A percentile compares a stretch with the other conserved stretches of the same genome.
These are phyloP conservation scores for Rhaphigaster nebulosa DNA, from an alignment of 2,888 invertebrate genomes.

Conservation along the genomic window DNA sequence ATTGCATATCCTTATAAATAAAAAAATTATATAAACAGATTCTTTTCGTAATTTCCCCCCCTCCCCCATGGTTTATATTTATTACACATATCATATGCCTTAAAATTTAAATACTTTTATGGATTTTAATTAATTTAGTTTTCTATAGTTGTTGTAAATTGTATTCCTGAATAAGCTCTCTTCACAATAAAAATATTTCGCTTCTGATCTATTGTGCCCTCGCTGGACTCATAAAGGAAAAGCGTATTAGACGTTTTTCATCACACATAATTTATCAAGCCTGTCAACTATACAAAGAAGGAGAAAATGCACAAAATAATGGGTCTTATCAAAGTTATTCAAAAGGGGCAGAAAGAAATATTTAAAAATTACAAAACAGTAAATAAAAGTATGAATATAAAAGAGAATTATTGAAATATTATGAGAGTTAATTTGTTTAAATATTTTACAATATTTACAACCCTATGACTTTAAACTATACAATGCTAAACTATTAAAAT, in stretches of 20 bases:
- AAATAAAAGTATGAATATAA: background rate
- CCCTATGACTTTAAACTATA: background rate
- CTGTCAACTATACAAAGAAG: constrained; percentile 28
- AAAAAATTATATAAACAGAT: too few relatives aligned
- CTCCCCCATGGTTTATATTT: too few relatives aligned
- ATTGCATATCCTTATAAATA: too few relatives aligned
- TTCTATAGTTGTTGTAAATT: background rate
- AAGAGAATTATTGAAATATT: background rate
- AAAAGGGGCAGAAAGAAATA: background rate
- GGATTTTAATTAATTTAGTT: background rate
- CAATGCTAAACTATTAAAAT: too few relatives aligned
- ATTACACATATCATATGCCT: too few relatives aligned
- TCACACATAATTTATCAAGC: constrained; percentile 23
- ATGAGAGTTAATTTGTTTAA: background rate
- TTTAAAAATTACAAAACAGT: background rate
- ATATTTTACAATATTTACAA: background rate
- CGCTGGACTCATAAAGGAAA: background rate
- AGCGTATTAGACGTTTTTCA: constrained; percentile 32
- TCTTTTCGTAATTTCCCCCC: too few relatives aligned
- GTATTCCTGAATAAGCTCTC: background rate
- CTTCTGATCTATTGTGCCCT: background rate
- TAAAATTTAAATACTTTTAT: too few relatives aligned
- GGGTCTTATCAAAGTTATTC: constrained; percentile 7
- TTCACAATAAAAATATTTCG: background rate
- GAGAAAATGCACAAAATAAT: constrained; percentile 24